Evolutionary conservation across 2,113 vertebrate genomes (phyloP), one percentile per base, ranked within the genome.

Genomic region (Leptobrachium ailaonicum): DNA sequence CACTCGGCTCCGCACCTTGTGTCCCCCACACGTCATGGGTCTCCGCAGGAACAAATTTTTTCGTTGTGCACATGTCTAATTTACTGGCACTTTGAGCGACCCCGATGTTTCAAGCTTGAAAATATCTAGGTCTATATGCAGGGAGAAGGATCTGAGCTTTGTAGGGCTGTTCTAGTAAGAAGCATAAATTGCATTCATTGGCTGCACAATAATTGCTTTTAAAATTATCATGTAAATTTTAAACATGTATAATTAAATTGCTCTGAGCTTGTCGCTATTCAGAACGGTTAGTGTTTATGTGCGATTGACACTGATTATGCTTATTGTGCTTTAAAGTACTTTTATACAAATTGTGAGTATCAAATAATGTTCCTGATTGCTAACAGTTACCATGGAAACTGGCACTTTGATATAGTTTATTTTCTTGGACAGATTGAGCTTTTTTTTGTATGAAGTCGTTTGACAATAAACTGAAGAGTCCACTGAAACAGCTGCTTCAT

Each of bases 321-420:
- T 60, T 80, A 63, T 67, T 74, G 78, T 67, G 63, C n/a, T 80
- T 32, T 67, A 41, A 56, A 58, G 40, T 47, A 54, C 50, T 47
- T 80, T 66, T 80, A 44, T 67, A 44, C 41, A 43, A 53, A 45
- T 62, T 62, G 69, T 71, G 20, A 69, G 53, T 62, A 78, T 14
- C 67, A 64, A 73, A 79, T 41, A 79, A 66, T 66, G 69, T 79
- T 72, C 54, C 70, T n/a, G 44, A 45, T 73, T 73, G 12, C 44
- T 72, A 44, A 14, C 43, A 45, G 71, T 80, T 73, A 67, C 78
- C 71, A 80, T 80, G 63, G 78, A 0, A 73, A 68, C 71, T 67
- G 50, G 14, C 56, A 71, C 72, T 32, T 67, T 67, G n/a, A 12
- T 9, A 2, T 72, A 14, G 6, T 73, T 43, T 41, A 8, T 41